These are phyloP conservation scores for Crotalus horridus DNA, from an alignment of 2,113 vertebrate species.

Conservation along the genomic window DNA sequence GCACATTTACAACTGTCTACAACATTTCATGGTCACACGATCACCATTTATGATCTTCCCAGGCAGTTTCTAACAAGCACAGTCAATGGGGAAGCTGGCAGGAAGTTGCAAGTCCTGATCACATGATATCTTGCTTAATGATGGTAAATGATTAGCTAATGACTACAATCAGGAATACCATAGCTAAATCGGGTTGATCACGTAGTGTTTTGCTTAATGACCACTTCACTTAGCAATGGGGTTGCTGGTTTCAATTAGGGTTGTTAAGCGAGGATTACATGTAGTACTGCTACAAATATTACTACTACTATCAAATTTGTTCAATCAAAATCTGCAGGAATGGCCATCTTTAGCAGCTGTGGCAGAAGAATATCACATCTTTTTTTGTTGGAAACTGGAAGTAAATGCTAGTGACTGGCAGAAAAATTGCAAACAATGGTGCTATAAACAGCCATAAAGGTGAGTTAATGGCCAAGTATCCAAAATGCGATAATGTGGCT, in stretches of 20 bases:
- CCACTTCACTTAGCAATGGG: background rate
- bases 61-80: background rate
- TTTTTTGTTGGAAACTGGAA: no score
- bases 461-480: no score
- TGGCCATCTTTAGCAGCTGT: background rate
- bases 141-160: background rate
- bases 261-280: background rate
- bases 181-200: background rate
- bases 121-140: background rate
- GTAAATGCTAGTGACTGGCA: no score
- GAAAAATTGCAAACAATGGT: no score
- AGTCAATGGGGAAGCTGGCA: background rate
- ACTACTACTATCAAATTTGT: background rate
- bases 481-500: no score
- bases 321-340: background rate
- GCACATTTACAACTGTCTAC: background rate
- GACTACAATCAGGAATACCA: background rate
- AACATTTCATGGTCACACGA: background rate
- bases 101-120: background rate
- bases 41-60: background rate
- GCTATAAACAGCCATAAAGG: no score
- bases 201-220: background rate
- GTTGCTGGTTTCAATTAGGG: background rate
- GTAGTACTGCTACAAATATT: background rate
- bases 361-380: background rate